Evolutionary conservation across 2,888 invertebrate species (phyloP), one percentile per base, ranked within the genome.

Genomic region (Cheiracanthium punctorium): DNA sequence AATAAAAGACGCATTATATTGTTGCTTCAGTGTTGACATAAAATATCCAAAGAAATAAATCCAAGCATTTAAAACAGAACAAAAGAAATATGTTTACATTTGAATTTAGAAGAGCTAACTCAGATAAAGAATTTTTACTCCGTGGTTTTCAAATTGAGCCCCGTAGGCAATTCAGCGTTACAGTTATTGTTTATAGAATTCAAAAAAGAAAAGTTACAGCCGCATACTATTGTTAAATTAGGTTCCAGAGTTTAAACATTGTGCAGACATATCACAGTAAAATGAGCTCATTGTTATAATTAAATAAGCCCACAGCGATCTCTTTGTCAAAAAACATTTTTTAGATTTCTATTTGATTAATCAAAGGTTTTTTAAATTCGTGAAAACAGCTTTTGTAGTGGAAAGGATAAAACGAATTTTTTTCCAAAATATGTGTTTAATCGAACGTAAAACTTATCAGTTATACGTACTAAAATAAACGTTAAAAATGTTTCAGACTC

Each of bases 81-180:
- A 71, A 71, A 69, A 69, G 69, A 69, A 1, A 20, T 69, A 24
- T 69, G 69, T 69, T 69, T 69, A 69, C 69, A 69, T 24, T 69
- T 69, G 33, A 33, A 2, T n/a, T 20, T 33, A 32, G 33, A 20
- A n/a, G 7, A 28, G 33, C 32, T 33, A 69, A 69, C 32, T 33
- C 33, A 69, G 20, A n/a, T 69, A 69, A 20, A 24, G 20, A 29
- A 32, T 67, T 67, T 67, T 67, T 67, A 67, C 4, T 4, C 7
- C 32, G 67, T 32, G 67, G 67, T 67, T 67, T 30, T 30, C 30
- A 30, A 30, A 32, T 30, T 30, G 12, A n/a, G 67, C n/a, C 67
- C 1, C 32, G 29, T 14, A 30, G 67, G 67, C 32, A 67, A 67
- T 67, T 32, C 2, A 30, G 5, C 67, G 17, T 14, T 58, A 32